Conservation (phyloP, 2,113 vertebrate genomes). For the Bubo blakistoni region DNA sequence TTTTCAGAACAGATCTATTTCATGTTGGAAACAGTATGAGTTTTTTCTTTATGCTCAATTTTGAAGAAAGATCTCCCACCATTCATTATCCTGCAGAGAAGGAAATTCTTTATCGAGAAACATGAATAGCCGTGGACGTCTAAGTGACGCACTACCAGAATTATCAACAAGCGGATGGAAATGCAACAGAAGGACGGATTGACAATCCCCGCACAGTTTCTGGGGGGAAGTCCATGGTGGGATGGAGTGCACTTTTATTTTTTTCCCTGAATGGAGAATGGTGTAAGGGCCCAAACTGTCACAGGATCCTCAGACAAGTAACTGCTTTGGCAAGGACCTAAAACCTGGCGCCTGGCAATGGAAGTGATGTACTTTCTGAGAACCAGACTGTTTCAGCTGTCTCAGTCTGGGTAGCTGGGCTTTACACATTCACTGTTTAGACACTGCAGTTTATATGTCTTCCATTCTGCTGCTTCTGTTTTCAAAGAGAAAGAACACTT, state of each 20-base stretch:
- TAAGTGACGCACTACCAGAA: not conserved
- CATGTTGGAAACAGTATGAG: fast-evolving
- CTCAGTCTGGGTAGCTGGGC: not conserved
- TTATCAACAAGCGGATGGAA: not conserved
- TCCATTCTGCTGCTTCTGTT: not conserved
- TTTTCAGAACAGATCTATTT: not conserved
- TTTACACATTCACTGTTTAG: not conserved
- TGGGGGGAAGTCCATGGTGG: not conserved
- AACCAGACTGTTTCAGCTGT: not conserved
- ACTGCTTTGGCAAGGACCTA: not conserved
- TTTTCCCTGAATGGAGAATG: not conserved
- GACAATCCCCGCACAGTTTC: not conserved
- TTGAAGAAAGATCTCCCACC: not conserved
- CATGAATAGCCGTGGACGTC: fast-evolving
- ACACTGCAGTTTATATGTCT: not conserved
- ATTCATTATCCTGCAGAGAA: not conserved
- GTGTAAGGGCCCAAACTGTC: not conserved
- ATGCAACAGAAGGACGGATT: not conserved
- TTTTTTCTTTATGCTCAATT: not conserved
- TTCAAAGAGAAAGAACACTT: not conserved
- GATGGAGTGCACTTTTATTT: not conserved
- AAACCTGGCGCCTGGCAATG: not conserved
- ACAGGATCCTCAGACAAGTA: not conserved
- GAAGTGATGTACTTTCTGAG: not conserved
- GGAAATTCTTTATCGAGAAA: not conserved